phyloP scores from a whole-genome alignment of 1,140 invertebrate genomes.

The Venustaconcha ellipsiformis region DNA sequence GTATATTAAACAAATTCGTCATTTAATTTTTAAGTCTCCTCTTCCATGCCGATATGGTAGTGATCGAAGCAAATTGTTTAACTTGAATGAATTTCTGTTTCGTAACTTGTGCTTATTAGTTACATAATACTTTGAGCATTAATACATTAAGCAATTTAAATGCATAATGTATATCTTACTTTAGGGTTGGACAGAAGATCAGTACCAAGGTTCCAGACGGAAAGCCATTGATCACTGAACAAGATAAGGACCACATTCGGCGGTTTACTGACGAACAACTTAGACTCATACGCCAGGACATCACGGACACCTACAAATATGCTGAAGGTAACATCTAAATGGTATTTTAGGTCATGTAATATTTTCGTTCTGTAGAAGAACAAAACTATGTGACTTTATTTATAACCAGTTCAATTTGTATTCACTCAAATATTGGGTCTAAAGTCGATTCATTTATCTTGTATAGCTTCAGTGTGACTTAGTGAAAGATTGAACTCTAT shows the following conservation, averaged over 20 bases:
- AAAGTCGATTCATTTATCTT: background rate
- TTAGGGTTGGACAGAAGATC: slow-evolving; percentile 17
- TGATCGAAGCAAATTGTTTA: background rate
- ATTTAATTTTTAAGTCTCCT: too few species aligned
- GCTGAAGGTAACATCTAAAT: slow-evolving; percentile 8
- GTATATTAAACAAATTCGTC: too few species aligned
- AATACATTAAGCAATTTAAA: background rate
- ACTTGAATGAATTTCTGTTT: background rate
- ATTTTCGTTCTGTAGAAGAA: background rate
- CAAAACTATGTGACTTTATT: background rate
- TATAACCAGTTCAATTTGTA: background rate
- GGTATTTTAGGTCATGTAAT: background rate
- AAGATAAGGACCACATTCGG: slow-evolving; percentile 21
- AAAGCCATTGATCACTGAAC: slow-evolving; percentile 21
- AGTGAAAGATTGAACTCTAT: background rate
- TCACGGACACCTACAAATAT: slow-evolving; percentile 27
- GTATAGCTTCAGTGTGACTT: background rate
- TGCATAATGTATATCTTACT: background rate
- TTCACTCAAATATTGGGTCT: background rate
- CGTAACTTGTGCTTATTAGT: background rate
- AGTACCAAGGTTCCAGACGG: slow-evolving; percentile 28
- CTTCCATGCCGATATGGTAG: background rate
- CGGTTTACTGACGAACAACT: background rate
- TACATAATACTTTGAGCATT: background rate
- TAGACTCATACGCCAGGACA: slow-evolving; percentile 13